A percentile compares a stretch with the other conserved stretches of the same genome.
phyloP scores from a whole-genome alignment of 2,797 vertebrate species.

The Syngnathus acus region DNA sequence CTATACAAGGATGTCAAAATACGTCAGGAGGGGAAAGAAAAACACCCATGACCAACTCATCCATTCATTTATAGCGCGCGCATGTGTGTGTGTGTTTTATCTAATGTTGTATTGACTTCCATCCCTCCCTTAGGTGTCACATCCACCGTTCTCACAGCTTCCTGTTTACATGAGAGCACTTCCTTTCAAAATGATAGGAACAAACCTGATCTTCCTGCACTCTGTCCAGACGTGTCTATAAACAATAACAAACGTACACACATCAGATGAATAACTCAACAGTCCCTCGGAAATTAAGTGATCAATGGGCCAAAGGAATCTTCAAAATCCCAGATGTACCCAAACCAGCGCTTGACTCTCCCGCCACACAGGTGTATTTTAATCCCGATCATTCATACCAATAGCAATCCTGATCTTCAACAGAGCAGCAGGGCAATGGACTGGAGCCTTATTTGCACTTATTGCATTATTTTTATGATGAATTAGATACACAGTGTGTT shows the following conservation, averaged over 20 bases:
- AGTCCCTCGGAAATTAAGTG: not conserved
- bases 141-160: not conserved
- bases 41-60: not conserved
- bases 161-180: not conserved
- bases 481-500: no score
- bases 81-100: not conserved
- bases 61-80: not conserved
- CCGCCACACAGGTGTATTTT: slow-evolving; percentile 6
- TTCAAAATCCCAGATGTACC: not conserved
- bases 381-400: not conserved
- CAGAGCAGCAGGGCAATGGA: not conserved
- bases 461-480: no score
- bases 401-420: not conserved
- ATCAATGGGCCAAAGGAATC: not conserved
- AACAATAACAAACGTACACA: not conserved
- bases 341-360: slow-evolving; percentile 1
- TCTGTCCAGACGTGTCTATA: not conserved
- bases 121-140: not conserved
- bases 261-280: not conserved
- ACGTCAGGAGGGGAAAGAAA: not conserved
- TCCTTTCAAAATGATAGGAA: not conserved
- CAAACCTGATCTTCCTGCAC: not conserved
- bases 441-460: no score
- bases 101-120: not conserved
- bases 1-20: not conserved